Percentiles rank a stretch among this genome's conserved stretches.
Evolutionary conservation across 2,888 invertebrate species (phyloP).

Genomic region (Leptinotarsa peninsularis): DNA sequence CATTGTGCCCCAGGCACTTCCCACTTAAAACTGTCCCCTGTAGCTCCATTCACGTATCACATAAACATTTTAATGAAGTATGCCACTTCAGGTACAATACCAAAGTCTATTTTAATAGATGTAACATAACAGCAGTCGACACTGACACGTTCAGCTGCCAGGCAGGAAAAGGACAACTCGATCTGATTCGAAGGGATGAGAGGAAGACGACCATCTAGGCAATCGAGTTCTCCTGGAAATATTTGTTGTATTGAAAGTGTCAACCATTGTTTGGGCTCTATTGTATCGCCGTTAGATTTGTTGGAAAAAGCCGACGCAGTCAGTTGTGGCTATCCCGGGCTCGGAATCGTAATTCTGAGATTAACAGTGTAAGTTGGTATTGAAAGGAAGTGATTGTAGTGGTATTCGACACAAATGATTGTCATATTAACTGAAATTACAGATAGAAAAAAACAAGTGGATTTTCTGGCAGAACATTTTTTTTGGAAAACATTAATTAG

Average conservation of each 20-base stretch:
- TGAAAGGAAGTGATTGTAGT: constrained; percentile 50
- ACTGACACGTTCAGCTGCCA: constrained; percentile 64
- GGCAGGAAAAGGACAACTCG: constrained; percentile 50
- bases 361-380: constrained; percentile 49
- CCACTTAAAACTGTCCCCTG: constrained; percentile 55
- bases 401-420: constrained; percentile 35
- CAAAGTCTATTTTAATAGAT: constrained; percentile 66
- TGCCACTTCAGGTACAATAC: constrained; percentile 64
- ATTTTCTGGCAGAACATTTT: neutral
- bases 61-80: constrained; percentile 67
- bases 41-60: constrained; percentile 58
- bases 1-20: constrained; percentile 38
- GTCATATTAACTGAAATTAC: neutral
- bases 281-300: constrained; percentile 64
- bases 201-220: constrained; percentile 52
- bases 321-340: constrained; percentile 38
- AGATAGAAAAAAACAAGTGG: neutral
- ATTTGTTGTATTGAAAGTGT: constrained; percentile 67
- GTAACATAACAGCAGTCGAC: constrained; percentile 63
- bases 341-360: constrained; percentile 58
- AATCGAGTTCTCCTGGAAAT: constrained; percentile 60
- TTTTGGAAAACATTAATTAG: neutral
- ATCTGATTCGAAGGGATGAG: constrained; percentile 44
- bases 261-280: constrained; percentile 64
- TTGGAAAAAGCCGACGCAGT: constrained; percentile 57